Percentiles rank a stretch among this genome's conserved stretches.
Evolutionary conservation across 2,113 vertebrate genomes (phyloP).

Genomic region (Cyphomyrus discorhynchus): DNA sequence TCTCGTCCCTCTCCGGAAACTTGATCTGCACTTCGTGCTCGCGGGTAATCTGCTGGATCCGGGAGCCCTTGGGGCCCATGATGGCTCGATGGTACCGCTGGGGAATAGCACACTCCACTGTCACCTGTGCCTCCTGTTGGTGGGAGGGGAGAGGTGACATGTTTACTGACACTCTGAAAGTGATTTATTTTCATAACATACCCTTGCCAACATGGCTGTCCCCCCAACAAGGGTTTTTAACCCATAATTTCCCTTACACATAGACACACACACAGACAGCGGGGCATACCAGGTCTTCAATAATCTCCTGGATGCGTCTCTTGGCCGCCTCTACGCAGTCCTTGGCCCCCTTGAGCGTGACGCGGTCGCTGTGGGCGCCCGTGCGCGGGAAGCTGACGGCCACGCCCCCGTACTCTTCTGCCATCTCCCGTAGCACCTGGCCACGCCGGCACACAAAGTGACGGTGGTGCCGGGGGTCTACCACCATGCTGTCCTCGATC

Average conservation of each 20-base stretch:
- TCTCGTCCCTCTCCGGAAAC: slow-evolving; percentile 71
- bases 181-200: background rate
- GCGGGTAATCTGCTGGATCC: slow-evolving; percentile 65
- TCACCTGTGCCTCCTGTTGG: slow-evolving; percentile 65
- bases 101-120: slow-evolving; percentile 61
- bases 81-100: slow-evolving; percentile 66
- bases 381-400: slow-evolving; percentile 68
- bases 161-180: background rate
- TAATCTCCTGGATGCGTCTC: slow-evolving; percentile 66
- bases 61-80: slow-evolving; percentile 66
- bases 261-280: background rate
- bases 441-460: slow-evolving; percentile 66
- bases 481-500: slow-evolving; percentile 65
- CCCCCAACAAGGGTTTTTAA: background rate
- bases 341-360: slow-evolving; percentile 68
- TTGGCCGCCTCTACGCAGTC: slow-evolving; percentile 70
- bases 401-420: slow-evolving; percentile 70
- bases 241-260: background rate
- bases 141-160: background rate
- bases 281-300: slow-evolving; percentile 59
- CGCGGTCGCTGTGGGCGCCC: slow-evolving; percentile 57
- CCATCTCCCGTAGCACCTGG: slow-evolving; percentile 66
- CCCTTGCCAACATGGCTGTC: background rate
- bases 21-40: slow-evolving; percentile 71
- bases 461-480: slow-evolving; percentile 64